Evolutionary conservation across 2,888 invertebrate genomes (phyloP), one percentile per base, ranked within the genome.

Genomic region (Drosophila buzzatii): DNA sequence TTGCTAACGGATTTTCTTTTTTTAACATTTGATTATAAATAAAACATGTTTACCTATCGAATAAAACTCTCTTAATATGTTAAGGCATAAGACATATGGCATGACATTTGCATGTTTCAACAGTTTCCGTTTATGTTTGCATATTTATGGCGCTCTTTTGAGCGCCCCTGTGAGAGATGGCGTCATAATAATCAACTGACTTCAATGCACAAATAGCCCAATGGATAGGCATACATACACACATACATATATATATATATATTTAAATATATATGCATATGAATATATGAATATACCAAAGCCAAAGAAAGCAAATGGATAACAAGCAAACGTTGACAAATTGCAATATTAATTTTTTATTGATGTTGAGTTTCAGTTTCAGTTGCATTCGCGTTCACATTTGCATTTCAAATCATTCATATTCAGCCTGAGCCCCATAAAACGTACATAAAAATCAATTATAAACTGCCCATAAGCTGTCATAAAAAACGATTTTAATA

Each of bases 61-160:
- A 45, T 27, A 35, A 27, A 16, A 2, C 49, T n/a, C 31, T n/a
- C 16, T 45, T 35, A 12, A 16, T 16, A 53, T 23, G 37, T 23
- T 23, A 20, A 35, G 57, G 23, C n/a, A 35, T 18, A 35, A 47
- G 52, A 51, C 39, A 47, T 33, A 39, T 70, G 55, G 60, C 39
- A 39, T 72, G 73, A 31, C 73, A 73, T 65, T 66, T 72, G 73
- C 66, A 73, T 61, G 72, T 61, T 73, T 61, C 73, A 60, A 73
- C 56, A 56, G 56, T 66, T 73, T 73, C 72, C 72, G 72, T 66
- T 73, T 53, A 53, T 73, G 60, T 73, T 73, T 66, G 73, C 73
- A 73, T 73, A 66, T 53, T 66, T 73, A 73, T 66, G 67, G 45
- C 60, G 45, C 66, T 41, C 72, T 59, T 49, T 63, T 47, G 56